Evolutionary conservation across 2,888 invertebrate genomes (phyloP), one percentile per base, ranked within the genome.

Genomic region (Apamea sordens): DNA sequence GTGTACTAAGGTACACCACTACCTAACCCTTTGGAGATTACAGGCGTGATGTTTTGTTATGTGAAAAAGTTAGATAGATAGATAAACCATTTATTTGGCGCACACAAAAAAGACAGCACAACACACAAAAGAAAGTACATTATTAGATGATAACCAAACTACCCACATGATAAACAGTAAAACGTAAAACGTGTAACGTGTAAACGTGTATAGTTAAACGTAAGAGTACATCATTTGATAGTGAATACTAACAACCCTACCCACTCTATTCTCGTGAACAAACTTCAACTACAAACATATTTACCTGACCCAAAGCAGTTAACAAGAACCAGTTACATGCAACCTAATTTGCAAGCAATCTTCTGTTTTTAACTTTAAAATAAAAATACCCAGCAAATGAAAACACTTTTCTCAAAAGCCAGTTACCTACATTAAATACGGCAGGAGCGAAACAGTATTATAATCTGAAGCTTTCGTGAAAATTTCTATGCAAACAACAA

Each of bases 401-500:
- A 76, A 82, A 76, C 71, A 86, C 67, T 69, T 61, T 64, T 73
- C 65, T 50, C 18, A 56, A 79, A 73, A 86, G 56, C 71, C 73
- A 63, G 32, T 77, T 80, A 59, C 59, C 32, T 63, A 41, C 68
- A 72, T 77, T 88, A 83, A 73, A 69, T 64, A 73, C 67, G n/a
- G 64, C 21, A 69, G 65, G 47, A 85, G 64, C 77, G 28, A 78
- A 85, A 83, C 75, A 86, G 80, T 76, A 81, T 84, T 77, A 82
- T 70, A 82, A 88, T 88, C 84, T 76, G 77, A 82, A 78, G 86
- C 85, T 89, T 85, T 85, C 81, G 85, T 89, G 90, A 88, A 88
- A 93, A 92, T 92, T 90, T 91, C 90, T 87, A 92, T 93, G 92
- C 92, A 93, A 93, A 93, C 91, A 89, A 89, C 89, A 90, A 89